Percentiles rank a stretch among this genome's conserved stretches.
Conservation (phyloP, 2,888 invertebrate species). For the Hirtodrosophila cameraria region DNA sequence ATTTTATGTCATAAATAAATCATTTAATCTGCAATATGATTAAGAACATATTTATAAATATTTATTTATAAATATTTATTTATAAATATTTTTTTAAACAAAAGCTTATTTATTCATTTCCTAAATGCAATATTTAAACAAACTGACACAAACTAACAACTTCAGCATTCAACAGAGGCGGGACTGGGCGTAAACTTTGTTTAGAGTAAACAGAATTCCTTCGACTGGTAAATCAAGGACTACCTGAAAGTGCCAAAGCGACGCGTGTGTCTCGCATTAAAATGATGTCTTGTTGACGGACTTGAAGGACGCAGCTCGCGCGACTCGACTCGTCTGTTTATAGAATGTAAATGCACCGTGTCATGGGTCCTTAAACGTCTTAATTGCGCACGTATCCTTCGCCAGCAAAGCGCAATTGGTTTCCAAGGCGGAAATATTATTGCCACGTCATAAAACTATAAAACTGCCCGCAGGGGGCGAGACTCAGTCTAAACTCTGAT, state of each 20-base stretch:
- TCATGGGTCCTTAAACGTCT: conserved; percentile 81
- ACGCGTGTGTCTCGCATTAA: conserved; percentile 77
- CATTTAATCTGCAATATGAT: too few relatives aligned
- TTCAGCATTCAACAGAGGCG: conserved; percentile 31
- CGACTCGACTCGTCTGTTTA: conserved; percentile 71
- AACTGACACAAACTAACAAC: not conserved
- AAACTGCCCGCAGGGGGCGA: conserved; percentile 80
- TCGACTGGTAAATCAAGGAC: conserved; percentile 54
- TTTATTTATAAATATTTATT: too few relatives aligned
- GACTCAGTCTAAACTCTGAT: conserved; percentile 16
- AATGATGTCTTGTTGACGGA: conserved; percentile 71
- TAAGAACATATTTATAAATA: too few relatives aligned
- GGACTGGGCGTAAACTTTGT: conserved; percentile 60
- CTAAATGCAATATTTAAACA: not conserved
- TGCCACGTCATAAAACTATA: conserved; percentile 82
- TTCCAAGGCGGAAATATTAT: conserved; percentile 82
- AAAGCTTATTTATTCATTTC: too few relatives aligned
- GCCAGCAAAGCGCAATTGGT: conserved; percentile 62
- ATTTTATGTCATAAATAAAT: too few relatives aligned
- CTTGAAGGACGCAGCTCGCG: conserved; percentile 67
- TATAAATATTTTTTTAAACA: too few relatives aligned
- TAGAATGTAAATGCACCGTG: conserved; percentile 79
- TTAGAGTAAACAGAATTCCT: conserved; percentile 71
- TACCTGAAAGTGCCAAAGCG: conserved; percentile 59
- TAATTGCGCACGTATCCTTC: conserved; percentile 81